Percentiles rank a stretch among this genome's conserved stretches.
These are phyloP conservation scores for Megaceryle maxima DNA, from an alignment of 2,113 vertebrate genomes.

Conservation along the genomic window DNA sequence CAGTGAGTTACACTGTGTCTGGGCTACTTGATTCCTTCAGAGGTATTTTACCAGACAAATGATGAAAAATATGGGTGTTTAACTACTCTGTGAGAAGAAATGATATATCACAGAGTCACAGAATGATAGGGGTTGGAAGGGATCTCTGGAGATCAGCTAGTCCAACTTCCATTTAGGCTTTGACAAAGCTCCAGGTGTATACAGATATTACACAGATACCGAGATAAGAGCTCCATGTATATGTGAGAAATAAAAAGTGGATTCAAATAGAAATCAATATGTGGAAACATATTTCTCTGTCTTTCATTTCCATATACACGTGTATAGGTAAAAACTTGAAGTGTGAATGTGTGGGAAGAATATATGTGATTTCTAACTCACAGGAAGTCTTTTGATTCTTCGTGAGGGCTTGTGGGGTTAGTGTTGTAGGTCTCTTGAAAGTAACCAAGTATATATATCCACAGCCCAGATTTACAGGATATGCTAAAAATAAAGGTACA, in stretches of 20 bases:
- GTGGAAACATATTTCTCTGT: neutral
- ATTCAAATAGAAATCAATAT: neutral
- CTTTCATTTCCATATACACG: neutral
- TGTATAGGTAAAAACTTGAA: neutral
- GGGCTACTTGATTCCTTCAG: neutral
- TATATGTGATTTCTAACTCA: neutral
- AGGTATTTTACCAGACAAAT: neutral
- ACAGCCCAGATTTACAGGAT: neutral
- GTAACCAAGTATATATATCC: neutral
- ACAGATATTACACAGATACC: neutral
- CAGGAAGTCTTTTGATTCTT: neutral
- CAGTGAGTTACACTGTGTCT: neutral
- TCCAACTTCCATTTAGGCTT: neutral
- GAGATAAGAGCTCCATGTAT: neutral
- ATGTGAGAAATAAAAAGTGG: neutral
- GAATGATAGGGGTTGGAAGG: too few relatives aligned
- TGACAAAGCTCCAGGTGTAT: neutral
- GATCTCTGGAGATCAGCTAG: too few relatives aligned
- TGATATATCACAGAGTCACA: neutral
- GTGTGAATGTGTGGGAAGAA: neutral
- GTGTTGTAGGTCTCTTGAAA: neutral
- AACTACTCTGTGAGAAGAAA: neutral
- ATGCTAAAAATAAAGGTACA: neutral
- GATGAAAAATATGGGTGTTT: neutral
- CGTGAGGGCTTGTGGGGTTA: neutral